Conservation (phyloP, 1,140 invertebrate species). For the Leptinotarsa undecemlineata region DNA sequence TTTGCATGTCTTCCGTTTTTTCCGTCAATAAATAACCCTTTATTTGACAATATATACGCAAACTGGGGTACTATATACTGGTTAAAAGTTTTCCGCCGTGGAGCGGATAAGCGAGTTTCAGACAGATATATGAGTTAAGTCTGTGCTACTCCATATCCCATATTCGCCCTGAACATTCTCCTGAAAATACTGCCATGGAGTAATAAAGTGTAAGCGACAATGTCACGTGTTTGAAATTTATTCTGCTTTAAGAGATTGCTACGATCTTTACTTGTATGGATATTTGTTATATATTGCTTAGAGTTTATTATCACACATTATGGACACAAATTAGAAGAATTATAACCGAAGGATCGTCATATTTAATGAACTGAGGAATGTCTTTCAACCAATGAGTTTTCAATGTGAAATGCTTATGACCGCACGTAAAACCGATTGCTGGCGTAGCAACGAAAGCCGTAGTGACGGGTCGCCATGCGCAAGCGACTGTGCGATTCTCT, state of each 20-base stretch:
- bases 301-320: too few species aligned
- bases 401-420: too few species aligned
- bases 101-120: slow-evolving; percentile 37
- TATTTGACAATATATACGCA: slow-evolving; percentile 39
- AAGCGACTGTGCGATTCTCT: too few species aligned
- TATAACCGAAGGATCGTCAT: too few species aligned
- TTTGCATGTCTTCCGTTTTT: slow-evolving; percentile 31
- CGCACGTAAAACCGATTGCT: too few species aligned
- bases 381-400: too few species aligned
- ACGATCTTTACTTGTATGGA: too few species aligned
- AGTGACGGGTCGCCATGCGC: too few species aligned
- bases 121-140: slow-evolving; percentile 44
- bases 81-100: slow-evolving; percentile 37
- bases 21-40: slow-evolving; percentile 37
- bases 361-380: too few species aligned
- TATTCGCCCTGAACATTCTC: slow-evolving; percentile 37
- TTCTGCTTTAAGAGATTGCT: slow-evolving; percentile 27
- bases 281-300: too few species aligned
- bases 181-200: slow-evolving; percentile 36
- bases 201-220: slow-evolving; percentile 39
- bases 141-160: slow-evolving; percentile 34
- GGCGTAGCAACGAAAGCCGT: too few species aligned
- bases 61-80: slow-evolving; percentile 41
- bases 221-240: slow-evolving; percentile 38
- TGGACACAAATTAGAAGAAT: too few species aligned